Conservation (phyloP, 2,113 vertebrate species). For the Panthera leo region DNA sequence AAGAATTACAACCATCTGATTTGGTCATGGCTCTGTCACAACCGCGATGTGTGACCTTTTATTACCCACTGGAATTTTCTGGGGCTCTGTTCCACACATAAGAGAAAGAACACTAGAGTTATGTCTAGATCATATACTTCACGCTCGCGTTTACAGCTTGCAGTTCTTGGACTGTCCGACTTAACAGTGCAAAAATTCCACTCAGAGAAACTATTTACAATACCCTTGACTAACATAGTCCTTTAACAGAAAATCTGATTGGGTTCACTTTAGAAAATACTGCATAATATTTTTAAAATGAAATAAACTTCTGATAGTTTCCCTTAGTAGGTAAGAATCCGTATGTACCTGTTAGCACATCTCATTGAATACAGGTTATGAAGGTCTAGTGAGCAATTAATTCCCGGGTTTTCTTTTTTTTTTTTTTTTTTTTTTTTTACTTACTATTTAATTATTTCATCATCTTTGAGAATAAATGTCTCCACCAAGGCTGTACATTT, state of each 20-base stretch:
- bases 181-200: not conserved
- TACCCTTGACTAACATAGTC: not conserved
- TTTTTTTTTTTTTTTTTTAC: not conserved
- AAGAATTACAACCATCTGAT: not conserved
- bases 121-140: not conserved
- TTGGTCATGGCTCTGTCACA: not conserved
- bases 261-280: not conserved
- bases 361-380: not conserved
- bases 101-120: not conserved
- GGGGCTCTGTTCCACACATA: not conserved
- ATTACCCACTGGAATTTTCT: not conserved
- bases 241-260: not conserved
- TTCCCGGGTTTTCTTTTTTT: slow-evolving; percentile 6
- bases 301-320: not conserved
- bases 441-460: slow-evolving; percentile 8
- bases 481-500: not conserved
- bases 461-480: slow-evolving; percentile 37
- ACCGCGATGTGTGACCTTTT: not conserved
- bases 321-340: not conserved
- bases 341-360: not conserved
- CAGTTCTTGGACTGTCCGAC: not conserved
- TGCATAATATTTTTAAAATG: not conserved
- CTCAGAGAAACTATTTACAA: not conserved
- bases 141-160: not conserved
- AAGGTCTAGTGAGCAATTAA: not conserved